These are phyloP conservation scores for Danio aesculapii DNA, from an alignment of 2,797 vertebrate genomes.

Conservation along the genomic window DNA sequence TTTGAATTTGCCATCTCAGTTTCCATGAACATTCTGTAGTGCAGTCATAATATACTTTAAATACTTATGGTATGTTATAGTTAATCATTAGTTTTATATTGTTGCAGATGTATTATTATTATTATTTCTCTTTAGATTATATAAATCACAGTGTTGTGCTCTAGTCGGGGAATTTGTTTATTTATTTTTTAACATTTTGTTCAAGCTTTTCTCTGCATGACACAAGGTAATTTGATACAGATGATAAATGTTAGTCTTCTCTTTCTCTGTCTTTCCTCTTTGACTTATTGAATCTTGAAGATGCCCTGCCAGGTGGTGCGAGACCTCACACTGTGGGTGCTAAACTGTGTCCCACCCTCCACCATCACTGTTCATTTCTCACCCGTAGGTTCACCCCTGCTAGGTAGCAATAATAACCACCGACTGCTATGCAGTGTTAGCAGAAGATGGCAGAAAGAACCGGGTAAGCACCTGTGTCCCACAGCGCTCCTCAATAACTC, in stretches of 20 bases:
- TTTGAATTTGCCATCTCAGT: too few species aligned
- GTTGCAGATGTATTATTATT: too few species aligned
- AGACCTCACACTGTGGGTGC: slow-evolving; percentile 51
- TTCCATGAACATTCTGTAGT: too few species aligned
- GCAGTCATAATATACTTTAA: background rate
- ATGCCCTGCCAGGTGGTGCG: slow-evolving; percentile 54
- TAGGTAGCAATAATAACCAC: slow-evolving; percentile 45
- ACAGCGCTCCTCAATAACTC: slow-evolving; percentile 13
- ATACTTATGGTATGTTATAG: background rate
- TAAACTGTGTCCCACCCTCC: slow-evolving; percentile 54
- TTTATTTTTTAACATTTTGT: background rate
- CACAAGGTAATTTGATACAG: slow-evolving; percentile 33
- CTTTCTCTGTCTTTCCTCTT: background rate
- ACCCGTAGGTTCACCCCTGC: slow-evolving; percentile 42
- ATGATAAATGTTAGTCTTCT: slow-evolving; percentile 40
- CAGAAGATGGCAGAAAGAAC: slow-evolving; percentile 16
- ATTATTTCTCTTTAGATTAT: background rate
- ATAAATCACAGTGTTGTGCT: background rate
- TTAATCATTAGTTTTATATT: background rate
- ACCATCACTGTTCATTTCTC: slow-evolving; percentile 53
- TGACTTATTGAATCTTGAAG: slow-evolving; percentile 40
- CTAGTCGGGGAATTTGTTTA: background rate
- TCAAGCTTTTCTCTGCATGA: slow-evolving; percentile 15
- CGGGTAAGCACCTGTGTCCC: background rate
- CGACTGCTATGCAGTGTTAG: slow-evolving; percentile 17